Evolutionary conservation across 2,113 vertebrate species (phyloP).

Genomic region (Parotia lawesii): DNA sequence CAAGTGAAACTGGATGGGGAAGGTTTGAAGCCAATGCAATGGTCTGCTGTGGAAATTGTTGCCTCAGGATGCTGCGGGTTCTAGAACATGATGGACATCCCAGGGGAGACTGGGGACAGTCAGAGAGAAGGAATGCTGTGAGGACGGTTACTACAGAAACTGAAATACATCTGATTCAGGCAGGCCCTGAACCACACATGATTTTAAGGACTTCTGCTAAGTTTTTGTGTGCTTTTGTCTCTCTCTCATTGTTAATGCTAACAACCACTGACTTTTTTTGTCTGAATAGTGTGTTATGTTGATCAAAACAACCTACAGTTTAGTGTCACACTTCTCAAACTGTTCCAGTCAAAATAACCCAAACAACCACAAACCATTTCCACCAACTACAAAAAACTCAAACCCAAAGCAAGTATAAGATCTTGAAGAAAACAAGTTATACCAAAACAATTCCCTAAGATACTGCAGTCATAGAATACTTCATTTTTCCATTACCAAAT

Average conservation of each 20-base stretch:
- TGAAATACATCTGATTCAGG: not conserved
- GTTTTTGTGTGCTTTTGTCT: not conserved
- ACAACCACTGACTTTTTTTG: not conserved
- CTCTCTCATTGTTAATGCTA: not conserved
- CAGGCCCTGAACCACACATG: not conserved
- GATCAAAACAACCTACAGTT: not conserved
- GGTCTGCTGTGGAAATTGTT: not conserved
- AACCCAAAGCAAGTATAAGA: not conserved
- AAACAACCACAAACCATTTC: not conserved
- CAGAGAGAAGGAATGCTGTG: not conserved
- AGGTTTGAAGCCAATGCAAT: not conserved
- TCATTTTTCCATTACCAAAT: not conserved
- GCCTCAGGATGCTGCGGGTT: not conserved
- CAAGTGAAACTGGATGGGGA: not conserved
- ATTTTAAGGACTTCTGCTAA: not conserved
- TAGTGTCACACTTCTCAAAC: not conserved
- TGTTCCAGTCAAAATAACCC: not conserved
- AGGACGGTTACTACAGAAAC: not conserved
- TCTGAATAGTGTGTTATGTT: not conserved
- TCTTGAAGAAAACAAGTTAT: not conserved
- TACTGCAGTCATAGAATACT: not conserved
- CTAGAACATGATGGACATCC: not conserved
- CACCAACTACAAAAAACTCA: not conserved
- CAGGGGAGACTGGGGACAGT: not conserved
- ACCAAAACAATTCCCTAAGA: not conserved